Evolutionary conservation across 1,140 invertebrate species (phyloP), one percentile per base, ranked within the genome.

Genomic region (Chymomyza costata): DNA sequence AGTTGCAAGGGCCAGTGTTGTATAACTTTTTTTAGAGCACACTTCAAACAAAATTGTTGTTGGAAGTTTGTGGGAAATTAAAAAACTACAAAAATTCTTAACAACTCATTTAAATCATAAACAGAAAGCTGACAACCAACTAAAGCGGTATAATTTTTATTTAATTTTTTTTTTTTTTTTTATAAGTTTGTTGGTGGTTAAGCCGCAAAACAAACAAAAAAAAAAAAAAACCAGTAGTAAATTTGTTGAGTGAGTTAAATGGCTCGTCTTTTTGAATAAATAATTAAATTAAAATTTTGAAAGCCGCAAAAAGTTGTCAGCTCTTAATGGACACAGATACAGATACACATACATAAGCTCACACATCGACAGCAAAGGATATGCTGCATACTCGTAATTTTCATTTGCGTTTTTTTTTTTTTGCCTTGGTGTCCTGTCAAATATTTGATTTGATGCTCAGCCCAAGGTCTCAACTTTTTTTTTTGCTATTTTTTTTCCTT

Each of bases 161-260:
- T 46, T 61, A 40, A 60, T 34, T 62, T 62, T 14, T 53, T 52
- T 40, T 52, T 52, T 61, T 39, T 39, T 61, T 51, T 50, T 61
- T 32, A 39, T 44, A 46, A 44, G 21, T 52, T 25, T 25, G 21
- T 25, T 3, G 21, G 21, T n/a, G n/a, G n/a, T n/a, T n/a, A n/a
- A n/a, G n/a, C n/a, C n/a, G n/a, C n/a, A n/a, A n/a, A n/a, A n/a
- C n/a, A n/a, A n/a, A n/a, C n/a, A n/a, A n/a, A n/a, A n/a, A n/a
- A n/a, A n/a, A n/a, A n/a, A n/a, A n/a, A n/a, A n/a, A n/a, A n/a
- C n/a, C n/a, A n/a, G n/a, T n/a, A n/a, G n/a, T n/a, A n/a, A n/a
- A n/a, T 45, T 18, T 5, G 30, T 10, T 19, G n/a, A 37, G n/a
- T 19, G 31, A 11, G 16, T 43, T 61, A 46, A 62, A 62, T 53